These are phyloP conservation scores for Sclerurus mexicanus DNA, from an alignment of 2,113 vertebrate genomes.

Conservation along the genomic window DNA sequence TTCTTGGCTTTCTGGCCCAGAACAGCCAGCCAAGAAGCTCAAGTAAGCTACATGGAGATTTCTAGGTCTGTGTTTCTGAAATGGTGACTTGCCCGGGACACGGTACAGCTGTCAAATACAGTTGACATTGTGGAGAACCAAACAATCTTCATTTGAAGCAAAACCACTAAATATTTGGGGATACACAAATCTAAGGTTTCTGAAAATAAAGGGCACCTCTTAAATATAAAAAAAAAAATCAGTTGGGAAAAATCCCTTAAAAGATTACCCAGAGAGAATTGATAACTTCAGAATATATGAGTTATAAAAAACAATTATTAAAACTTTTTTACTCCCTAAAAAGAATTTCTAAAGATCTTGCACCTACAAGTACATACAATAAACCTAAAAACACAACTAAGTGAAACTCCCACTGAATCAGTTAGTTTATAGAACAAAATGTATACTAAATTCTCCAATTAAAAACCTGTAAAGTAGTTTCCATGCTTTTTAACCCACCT, in stretches of 20 bases:
- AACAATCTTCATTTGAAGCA: background rate
- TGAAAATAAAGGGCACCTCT: background rate
- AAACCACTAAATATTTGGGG: background rate
- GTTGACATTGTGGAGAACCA: background rate
- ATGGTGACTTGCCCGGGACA: background rate
- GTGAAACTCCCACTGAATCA: constrained; percentile 65
- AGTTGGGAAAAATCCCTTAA: background rate
- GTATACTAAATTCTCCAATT: constrained; percentile 76
- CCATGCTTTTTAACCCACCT: constrained; percentile 76
- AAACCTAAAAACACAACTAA: constrained; percentile 47
- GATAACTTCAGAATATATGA: background rate
- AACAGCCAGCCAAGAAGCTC: background rate
- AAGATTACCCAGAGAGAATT: background rate
- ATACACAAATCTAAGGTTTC: background rate
- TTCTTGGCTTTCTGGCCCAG: background rate
- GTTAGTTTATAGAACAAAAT: constrained; percentile 73
- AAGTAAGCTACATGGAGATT: background rate
- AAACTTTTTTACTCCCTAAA: background rate
- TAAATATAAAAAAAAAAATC: background rate
- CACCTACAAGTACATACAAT: constrained; percentile 19
- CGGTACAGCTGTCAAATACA: background rate
- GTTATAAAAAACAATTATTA: background rate
- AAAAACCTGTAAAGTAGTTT: constrained; percentile 76
- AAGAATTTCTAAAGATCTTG: constrained; percentile 7
- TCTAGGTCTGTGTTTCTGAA: background rate